Conservation (phyloP, 2,888 invertebrate genomes). For the Drepana falcataria region DNA sequence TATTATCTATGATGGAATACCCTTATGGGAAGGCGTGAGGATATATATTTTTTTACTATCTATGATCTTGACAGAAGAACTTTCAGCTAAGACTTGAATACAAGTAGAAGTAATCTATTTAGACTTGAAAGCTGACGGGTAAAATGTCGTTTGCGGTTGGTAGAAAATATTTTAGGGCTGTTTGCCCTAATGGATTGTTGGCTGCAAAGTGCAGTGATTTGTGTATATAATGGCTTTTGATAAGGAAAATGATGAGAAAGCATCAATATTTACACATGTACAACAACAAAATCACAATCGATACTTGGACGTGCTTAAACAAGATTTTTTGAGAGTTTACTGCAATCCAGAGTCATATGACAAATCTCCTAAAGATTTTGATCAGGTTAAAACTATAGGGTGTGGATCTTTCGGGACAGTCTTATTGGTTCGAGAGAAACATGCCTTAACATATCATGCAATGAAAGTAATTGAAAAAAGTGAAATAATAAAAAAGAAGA, state of each 20-base stretch:
- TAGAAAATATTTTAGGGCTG: neutral
- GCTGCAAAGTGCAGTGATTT: neutral
- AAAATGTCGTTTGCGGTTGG: neutral
- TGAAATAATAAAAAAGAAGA: slow-evolving; percentile 88
- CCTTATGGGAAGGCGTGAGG: no score
- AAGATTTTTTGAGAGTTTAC: slow-evolving; percentile 39
- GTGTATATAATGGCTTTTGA: slow-evolving; percentile 30
- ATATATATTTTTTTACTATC: no score
- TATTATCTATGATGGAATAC: no score
- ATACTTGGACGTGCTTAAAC: slow-evolving; percentile 47
- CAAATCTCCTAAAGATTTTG: slow-evolving; percentile 80
- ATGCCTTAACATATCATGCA: slow-evolving; percentile 82
- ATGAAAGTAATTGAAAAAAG: slow-evolving; percentile 93
- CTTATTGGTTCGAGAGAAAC: slow-evolving; percentile 82
- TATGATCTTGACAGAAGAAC: no score
- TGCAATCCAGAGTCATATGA: slow-evolving; percentile 18
- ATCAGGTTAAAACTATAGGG: slow-evolving; percentile 86
- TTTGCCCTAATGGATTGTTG: neutral
- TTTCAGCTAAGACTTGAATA: no score
- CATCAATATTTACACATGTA: slow-evolving; percentile 29
- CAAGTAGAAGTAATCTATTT: no score
- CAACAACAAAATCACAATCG: slow-evolving; percentile 39
- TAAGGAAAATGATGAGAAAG: slow-evolving; percentile 22
- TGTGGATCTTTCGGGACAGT: slow-evolving; percentile 93
- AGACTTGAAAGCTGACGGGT: no score